These are phyloP conservation scores for Onychostruthus taczanowskii DNA, from an alignment of 2,113 vertebrate species.

Conservation along the genomic window DNA sequence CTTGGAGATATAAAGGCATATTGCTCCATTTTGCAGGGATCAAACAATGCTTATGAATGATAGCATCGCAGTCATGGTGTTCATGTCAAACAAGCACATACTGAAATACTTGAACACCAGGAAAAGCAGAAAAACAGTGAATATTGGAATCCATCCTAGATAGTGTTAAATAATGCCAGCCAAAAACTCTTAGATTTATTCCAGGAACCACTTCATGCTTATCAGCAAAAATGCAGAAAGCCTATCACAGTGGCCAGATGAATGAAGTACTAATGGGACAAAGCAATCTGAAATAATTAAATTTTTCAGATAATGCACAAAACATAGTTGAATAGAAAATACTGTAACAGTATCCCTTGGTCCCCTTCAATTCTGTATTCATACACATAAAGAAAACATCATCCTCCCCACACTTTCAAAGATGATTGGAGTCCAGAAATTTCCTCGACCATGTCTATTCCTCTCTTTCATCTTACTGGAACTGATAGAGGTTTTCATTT, in stretches of 20 bases:
- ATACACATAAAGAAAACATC: not conserved
- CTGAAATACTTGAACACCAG: not conserved
- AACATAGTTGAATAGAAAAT: not conserved
- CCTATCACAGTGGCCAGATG: conserved; percentile 7
- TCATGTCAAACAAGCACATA: not conserved
- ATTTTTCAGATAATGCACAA: conserved; percentile 19
- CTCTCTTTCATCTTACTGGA: not conserved
- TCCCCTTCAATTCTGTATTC: not conserved
- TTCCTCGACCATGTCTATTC: not conserved
- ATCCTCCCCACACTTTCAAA: not conserved
- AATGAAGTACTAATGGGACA: conserved; percentile 51
- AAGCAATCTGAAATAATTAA: conserved; percentile 33
- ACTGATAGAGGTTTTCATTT: not conserved
- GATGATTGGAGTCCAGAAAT: not conserved
- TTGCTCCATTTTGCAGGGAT: not conserved
- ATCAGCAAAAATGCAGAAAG: conserved; percentile 32
- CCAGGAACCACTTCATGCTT: conserved; percentile 29
- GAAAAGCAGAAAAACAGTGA: not conserved
- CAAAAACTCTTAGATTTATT: conserved; percentile 32
- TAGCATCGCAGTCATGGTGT: not conserved
- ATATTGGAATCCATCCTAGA: not conserved
- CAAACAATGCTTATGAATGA: not conserved
- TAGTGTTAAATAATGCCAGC: not conserved
- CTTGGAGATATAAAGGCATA: not conserved
- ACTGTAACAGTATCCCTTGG: not conserved